A percentile compares a stretch with the other conserved stretches of the same genome.
Conservation (phyloP, 64 coral and sea anemone genomes). For the Montipora cactus region DNA sequence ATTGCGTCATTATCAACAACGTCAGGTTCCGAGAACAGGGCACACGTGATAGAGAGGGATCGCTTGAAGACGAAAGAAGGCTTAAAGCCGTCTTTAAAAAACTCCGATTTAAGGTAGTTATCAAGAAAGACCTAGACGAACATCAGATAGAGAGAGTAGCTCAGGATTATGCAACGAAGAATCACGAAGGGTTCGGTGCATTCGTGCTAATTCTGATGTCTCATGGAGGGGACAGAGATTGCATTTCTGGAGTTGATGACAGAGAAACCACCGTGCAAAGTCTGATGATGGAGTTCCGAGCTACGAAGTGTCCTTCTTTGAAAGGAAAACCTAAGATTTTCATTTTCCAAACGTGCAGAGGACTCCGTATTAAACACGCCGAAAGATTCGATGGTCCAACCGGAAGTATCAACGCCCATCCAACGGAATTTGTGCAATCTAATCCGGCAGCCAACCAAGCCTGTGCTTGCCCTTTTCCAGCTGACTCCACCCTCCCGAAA, state of each 20-base stretch:
- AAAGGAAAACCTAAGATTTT: conserved; percentile 62
- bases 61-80: conserved; percentile 19
- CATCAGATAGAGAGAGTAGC: background rate
- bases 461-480: background rate
- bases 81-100: background rate
- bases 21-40: background rate
- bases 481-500: conserved; percentile 16
- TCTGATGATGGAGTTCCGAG: conserved; percentile 45
- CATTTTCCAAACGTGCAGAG: conserved; percentile 58
- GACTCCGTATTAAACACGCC: background rate
- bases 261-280: background rate
- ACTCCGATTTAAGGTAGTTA: conserved; percentile 26
- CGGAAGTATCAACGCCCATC: background rate
- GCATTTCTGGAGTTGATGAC: conserved; percentile 36
- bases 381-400: background rate
- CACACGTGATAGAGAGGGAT: background rate
- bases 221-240: conserved; percentile 43
- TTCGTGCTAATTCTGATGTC: conserved; percentile 64
- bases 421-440: background rate
- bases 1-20: conserved; percentile 71
- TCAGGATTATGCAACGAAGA: background rate
- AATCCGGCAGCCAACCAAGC: background rate
- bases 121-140: conserved; percentile 2
- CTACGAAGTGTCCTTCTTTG: conserved; percentile 13
- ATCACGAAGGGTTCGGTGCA: conserved; percentile 35